These are phyloP conservation scores for Drosophila lacteicornis DNA, from an alignment of 1,140 invertebrate genomes.

Conservation along the genomic window DNA sequence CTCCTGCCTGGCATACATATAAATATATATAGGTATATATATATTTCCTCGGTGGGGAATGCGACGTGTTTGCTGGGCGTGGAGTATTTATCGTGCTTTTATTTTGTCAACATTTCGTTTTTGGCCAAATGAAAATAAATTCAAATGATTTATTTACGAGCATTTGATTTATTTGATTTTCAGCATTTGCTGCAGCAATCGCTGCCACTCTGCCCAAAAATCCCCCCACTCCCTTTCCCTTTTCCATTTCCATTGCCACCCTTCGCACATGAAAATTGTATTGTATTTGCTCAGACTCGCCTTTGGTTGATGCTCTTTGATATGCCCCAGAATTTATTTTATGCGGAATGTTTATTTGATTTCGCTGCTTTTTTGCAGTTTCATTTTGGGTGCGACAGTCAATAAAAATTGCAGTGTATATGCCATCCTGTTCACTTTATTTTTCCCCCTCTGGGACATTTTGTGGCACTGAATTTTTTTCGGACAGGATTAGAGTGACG, in stretches of 20 bases:
- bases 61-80: conserved; percentile 58
- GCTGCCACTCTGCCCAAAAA: conserved; percentile 18
- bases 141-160: conserved; percentile 84
- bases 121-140: conserved; percentile 80
- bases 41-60: conserved; percentile 19
- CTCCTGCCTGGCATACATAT: conserved; percentile 11
- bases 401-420: conserved; percentile 69
- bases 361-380: conserved; percentile 30
- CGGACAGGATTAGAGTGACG: conserved; percentile 13
- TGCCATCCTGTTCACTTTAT: neutral
- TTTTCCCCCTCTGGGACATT: conserved; percentile 1
- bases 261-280: conserved; percentile 53
- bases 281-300: conserved; percentile 59
- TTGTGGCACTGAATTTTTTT: conserved; percentile 24
- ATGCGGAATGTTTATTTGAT: conserved; percentile 66
- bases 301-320: conserved; percentile 40
- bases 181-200: conserved; percentile 51
- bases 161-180: conserved; percentile 83
- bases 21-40: conserved; percentile 4
- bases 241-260: conserved; percentile 2
- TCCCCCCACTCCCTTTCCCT: conserved; percentile 7
- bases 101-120: conserved; percentile 78
- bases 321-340: conserved; percentile 53
- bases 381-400: conserved; percentile 53
- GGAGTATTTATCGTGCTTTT: conserved; percentile 79